Evolutionary conservation across 1,140 invertebrate genomes (phyloP).

Genomic region (Protaetia brevitarsis): DNA sequence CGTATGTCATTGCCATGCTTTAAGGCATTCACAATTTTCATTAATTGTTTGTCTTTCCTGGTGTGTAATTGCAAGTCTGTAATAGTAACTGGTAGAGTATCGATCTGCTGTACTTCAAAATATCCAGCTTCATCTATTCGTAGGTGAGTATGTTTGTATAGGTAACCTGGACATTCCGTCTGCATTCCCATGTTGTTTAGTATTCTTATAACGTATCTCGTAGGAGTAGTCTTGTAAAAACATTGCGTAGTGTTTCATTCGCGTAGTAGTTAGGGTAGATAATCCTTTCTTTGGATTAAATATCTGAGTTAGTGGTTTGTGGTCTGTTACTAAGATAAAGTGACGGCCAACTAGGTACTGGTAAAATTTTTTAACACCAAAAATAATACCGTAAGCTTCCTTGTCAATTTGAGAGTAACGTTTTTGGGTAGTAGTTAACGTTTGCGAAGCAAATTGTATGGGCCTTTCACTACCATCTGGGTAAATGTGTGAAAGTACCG

Average conservation of each 20-base stretch:
- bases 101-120: slow-evolving; percentile 18
- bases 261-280: slow-evolving; percentile 36
- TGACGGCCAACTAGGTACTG: slow-evolving; percentile 51
- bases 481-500: too few species aligned
- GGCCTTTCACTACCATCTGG: slow-evolving; percentile 48
- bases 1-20: too few species aligned
- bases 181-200: slow-evolving; percentile 23
- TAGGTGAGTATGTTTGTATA: not conserved
- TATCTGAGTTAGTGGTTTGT: not conserved
- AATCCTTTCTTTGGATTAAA: not conserved
- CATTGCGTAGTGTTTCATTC: slow-evolving; percentile 44
- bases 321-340: slow-evolving; percentile 38
- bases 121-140: not conserved
- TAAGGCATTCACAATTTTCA: too few species aligned
- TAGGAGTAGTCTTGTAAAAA: slow-evolving; percentile 45
- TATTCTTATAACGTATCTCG: slow-evolving; percentile 40
- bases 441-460: slow-evolving; percentile 52
- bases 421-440: slow-evolving; percentile 47
- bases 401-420: too few species aligned
- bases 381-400: too few species aligned
- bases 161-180: slow-evolving; percentile 5
- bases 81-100: slow-evolving; percentile 24
- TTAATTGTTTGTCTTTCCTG: not conserved
- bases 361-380: slow-evolving; percentile 53
- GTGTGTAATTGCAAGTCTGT: not conserved